Percentiles rank a stretch among this genome's conserved stretches.
Evolutionary conservation across 2,888 invertebrate species (phyloP).

Genomic region (Ophioninae sp.): DNA sequence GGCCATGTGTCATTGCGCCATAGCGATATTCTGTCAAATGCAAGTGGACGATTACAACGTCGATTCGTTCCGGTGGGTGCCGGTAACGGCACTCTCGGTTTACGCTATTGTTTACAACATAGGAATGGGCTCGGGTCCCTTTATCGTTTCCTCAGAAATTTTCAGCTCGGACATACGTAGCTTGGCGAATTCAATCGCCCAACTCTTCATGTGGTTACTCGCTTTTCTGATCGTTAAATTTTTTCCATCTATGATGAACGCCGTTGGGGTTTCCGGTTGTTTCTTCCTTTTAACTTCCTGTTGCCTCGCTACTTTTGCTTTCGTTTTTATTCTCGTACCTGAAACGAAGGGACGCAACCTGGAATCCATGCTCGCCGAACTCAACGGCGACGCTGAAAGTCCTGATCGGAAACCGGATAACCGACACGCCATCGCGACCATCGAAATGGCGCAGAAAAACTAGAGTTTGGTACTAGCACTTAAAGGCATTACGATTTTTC

Average conservation of each 20-base stretch:
- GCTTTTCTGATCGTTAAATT: conserved; percentile 74
- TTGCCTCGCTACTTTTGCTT: conserved; percentile 70
- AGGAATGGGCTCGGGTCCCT: conserved; percentile 83
- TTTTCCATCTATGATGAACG: conserved; percentile 68
- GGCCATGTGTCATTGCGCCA: conserved; percentile 73
- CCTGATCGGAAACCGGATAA: conserved; percentile 47
- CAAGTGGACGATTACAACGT: conserved; percentile 71
- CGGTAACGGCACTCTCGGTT: conserved; percentile 81
- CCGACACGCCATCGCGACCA: conserved; percentile 49
- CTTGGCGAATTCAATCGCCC: conserved; percentile 69
- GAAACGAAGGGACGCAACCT: conserved; percentile 77
- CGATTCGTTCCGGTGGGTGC: conserved; percentile 81
- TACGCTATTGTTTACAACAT: conserved; percentile 82
- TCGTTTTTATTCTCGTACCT: conserved; percentile 71
- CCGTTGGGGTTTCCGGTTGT: conserved; percentile 74
- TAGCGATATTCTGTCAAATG: conserved; percentile 77
- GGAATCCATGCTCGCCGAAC: conserved; percentile 74
- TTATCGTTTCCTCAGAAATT: conserved; percentile 82
- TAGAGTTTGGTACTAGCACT: not conserved
- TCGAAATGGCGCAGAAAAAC: conserved; percentile 58
- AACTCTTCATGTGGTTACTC: conserved; percentile 71
- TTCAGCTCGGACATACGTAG: conserved; percentile 77
- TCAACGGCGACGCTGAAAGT: conserved; percentile 67
- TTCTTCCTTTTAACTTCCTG: conserved; percentile 73
- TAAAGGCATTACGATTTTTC: too few relatives aligned